Evolutionary conservation across 1,140 invertebrate species (phyloP).

Genomic region (Solen grandis): DNA sequence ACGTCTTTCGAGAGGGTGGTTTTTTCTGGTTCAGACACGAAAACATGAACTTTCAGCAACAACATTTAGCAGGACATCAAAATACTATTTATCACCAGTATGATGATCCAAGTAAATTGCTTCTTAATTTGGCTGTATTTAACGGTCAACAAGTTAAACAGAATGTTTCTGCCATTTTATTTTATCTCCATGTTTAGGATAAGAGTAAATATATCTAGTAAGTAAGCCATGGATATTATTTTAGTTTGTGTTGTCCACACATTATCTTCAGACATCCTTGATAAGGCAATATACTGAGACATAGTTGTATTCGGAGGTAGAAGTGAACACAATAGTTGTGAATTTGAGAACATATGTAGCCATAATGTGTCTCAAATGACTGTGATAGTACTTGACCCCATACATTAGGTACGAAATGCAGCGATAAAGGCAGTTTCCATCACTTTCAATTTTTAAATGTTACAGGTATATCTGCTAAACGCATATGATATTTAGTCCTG

Average conservation of each 20-base stretch:
- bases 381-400: too few relatives aligned
- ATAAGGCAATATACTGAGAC: conserved; percentile 3
- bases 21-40: not conserved
- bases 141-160: conserved; percentile 2
- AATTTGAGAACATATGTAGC: conserved; percentile 8
- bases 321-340: conserved; percentile 8
- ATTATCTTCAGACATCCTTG: conserved; percentile 20
- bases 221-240: conserved; percentile 21
- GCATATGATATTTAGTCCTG: too few relatives aligned
- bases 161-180: conserved; percentile 39
- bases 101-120: conserved; percentile 30
- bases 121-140: not conserved
- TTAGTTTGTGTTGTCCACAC: conserved; percentile 34
- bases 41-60: not conserved
- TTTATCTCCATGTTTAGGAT: conserved; percentile 18
- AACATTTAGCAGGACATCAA: conserved; percentile 34
- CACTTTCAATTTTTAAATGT: too few relatives aligned
- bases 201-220: conserved; percentile 35
- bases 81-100: conserved; percentile 9
- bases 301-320: conserved; percentile 22
- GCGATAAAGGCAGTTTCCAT: too few relatives aligned
- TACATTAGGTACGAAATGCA: too few relatives aligned
- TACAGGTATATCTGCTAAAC: too few relatives aligned
- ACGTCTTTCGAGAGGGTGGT: conserved; percentile 20
- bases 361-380: conserved; percentile 11